Conservation (phyloP, 2,888 invertebrate species). For the Scaptomyza flava region DNA sequence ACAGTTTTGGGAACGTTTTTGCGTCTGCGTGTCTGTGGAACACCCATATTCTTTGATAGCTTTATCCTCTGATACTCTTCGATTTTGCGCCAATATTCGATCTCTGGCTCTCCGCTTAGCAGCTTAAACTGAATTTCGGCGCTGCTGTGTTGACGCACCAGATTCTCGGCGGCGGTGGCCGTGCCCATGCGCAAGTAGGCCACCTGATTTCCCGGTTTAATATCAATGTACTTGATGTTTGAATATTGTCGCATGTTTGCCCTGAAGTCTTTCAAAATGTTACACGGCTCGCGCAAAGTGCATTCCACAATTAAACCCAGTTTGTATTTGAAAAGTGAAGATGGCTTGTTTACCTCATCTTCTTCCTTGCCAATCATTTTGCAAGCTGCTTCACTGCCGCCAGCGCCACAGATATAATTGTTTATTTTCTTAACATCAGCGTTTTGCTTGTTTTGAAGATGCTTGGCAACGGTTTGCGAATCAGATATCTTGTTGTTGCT, state of each 20-base stretch:
- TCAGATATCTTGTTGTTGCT: no score
- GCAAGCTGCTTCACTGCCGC: no score
- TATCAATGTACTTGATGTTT: conserved; percentile 92
- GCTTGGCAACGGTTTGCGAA: no score
- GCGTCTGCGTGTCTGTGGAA: conserved; percentile 73
- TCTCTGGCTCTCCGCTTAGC: conserved; percentile 88
- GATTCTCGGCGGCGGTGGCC: conserved; percentile 84
- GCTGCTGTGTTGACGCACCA: conserved; percentile 74
- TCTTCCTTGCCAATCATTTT: no score
- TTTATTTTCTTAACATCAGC: no score
- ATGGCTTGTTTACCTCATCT: no score
- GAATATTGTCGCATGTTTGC: conserved; percentile 87
- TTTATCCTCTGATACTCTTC: conserved; percentile 85
- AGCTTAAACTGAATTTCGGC: conserved; percentile 84
- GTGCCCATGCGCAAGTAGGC: conserved; percentile 89
- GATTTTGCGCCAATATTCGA: conserved; percentile 92
- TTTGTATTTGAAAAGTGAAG: not conserved
- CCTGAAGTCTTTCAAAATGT: conserved; percentile 89
- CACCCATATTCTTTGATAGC: conserved; percentile 81
- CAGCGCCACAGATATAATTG: no score
- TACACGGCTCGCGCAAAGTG: conserved; percentile 87
- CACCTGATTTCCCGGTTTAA: conserved; percentile 88
- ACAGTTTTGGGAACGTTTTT: no score
- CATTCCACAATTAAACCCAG: conserved; percentile 89
- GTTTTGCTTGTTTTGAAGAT: no score